Evolutionary conservation across 1,140 invertebrate species (phyloP), one percentile per base, ranked within the genome.

Genomic region (Habropoda laboriosa): DNA sequence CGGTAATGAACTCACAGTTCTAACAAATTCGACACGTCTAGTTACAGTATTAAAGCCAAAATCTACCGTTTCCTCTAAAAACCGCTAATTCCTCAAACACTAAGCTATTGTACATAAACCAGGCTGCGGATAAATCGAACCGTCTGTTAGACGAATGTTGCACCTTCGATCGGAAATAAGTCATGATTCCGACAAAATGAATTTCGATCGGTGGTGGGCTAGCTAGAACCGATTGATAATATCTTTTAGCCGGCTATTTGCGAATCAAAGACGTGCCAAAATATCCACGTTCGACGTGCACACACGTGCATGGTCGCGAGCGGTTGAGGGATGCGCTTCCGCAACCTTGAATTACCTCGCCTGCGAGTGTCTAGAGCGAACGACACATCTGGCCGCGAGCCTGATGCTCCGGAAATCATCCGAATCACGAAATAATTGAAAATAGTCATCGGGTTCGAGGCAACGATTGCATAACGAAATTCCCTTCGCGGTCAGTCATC

Each of bases 341-440:
- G 53, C 66, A 70, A 78, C 67, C 67, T 78, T 78, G 75, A 78
- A 78, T 78, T 38, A 58, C 32, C 45, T 47, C 3, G 66, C 40
- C 32, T 49, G 24, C 24, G 32, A 47, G 32, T 49, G 66, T 60
- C 66, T 58, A 71, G 55, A 78, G 32, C 35, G 16, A 70, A 49
- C 53, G 55, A 71, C 55, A 60, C 40, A 71, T 71, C 66, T 77
- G 75, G 66, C 75, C 16, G 32, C 53, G 66, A 70, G 66, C 55
- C 75, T 49, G 53, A 16, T n/a, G 42, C 42, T 71, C 75, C 75
- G 75, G 75, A 77, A 71, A 71, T 71, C 55, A 51, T 49, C 27
- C 10, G 55, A 60, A 78, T 78, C 55, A 78, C 55, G 67, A 60
- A 78, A 78, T 78, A 78, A 78, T 78, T 77, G 66, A 77, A 71